Evolutionary conservation across 2,797 vertebrate genomes (phyloP).

Genomic region (Botia almorhae): DNA sequence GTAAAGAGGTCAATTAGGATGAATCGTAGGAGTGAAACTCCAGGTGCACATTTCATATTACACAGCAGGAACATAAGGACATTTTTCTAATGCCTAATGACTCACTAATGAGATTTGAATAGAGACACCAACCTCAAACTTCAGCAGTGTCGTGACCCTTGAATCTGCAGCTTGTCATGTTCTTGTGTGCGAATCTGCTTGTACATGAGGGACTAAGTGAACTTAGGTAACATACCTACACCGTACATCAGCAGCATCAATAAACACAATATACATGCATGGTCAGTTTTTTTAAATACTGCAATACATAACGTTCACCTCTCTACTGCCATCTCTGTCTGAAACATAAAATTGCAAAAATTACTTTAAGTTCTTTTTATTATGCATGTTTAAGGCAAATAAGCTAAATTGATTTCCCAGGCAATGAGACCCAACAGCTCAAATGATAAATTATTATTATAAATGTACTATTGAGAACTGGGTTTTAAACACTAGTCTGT

Average conservation of each 20-base stretch:
- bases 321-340: too few relatives aligned
- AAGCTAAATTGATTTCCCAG: too few relatives aligned
- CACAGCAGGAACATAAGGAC: neutral
- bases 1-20: constrained; percentile 34
- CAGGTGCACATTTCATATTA: constrained; percentile 16
- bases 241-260: neutral
- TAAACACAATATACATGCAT: neutral
- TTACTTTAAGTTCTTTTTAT: too few relatives aligned
- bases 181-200: constrained; percentile 77
- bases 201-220: too few relatives aligned
- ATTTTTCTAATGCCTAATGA: constrained; percentile 32
- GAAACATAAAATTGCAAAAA: too few relatives aligned
- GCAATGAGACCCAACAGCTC: too few relatives aligned
- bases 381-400: too few relatives aligned
- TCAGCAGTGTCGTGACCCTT: constrained; percentile 88
- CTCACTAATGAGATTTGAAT: constrained; percentile 28
- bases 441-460: too few relatives aligned
- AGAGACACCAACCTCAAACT: constrained; percentile 83
- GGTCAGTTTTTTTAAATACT: too few relatives aligned
- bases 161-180: constrained; percentile 82
- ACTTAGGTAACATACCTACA: constrained; percentile 83
- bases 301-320: too few relatives aligned
- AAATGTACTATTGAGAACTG: too few relatives aligned
- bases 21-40: constrained; percentile 30
- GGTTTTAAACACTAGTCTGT: too few relatives aligned